Evolutionary conservation across 2,113 vertebrate species (phyloP).

Genomic region (Taxidea taxus): DNA sequence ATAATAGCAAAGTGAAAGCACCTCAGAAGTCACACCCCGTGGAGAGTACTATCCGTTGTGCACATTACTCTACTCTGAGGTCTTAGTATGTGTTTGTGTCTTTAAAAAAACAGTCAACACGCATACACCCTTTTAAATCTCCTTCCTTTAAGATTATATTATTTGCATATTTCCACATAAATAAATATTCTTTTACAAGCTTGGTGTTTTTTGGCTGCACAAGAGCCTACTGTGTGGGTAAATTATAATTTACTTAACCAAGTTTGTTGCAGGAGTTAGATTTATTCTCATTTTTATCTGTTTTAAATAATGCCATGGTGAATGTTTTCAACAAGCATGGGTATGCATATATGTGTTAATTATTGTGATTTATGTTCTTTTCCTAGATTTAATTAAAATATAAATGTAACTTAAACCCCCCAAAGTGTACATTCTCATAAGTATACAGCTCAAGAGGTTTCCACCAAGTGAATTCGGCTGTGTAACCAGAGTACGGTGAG

Average conservation of each 20-base stretch:
- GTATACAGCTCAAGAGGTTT: neutral
- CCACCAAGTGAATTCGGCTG: neutral
- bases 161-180: neutral
- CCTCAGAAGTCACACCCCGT: neutral
- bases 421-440: neutral
- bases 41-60: fast-evolving
- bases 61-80: neutral
- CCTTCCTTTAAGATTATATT: neutral
- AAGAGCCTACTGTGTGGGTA: neutral
- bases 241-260: neutral
- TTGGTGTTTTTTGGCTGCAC: neutral
- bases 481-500: neutral
- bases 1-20: neutral
- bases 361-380: neutral
- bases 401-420: neutral
- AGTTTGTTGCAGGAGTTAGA: neutral
- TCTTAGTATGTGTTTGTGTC: neutral
- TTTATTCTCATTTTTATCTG: neutral
- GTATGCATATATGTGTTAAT: neutral
- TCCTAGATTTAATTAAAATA: neutral
- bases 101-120: neutral
- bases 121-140: neutral
- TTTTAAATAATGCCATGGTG: neutral
- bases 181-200: neutral
- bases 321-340: neutral